Evolutionary conservation across 2,113 vertebrate species (phyloP), one percentile per base, ranked within the genome.

Genomic region (Erpornis zantholeuca): DNA sequence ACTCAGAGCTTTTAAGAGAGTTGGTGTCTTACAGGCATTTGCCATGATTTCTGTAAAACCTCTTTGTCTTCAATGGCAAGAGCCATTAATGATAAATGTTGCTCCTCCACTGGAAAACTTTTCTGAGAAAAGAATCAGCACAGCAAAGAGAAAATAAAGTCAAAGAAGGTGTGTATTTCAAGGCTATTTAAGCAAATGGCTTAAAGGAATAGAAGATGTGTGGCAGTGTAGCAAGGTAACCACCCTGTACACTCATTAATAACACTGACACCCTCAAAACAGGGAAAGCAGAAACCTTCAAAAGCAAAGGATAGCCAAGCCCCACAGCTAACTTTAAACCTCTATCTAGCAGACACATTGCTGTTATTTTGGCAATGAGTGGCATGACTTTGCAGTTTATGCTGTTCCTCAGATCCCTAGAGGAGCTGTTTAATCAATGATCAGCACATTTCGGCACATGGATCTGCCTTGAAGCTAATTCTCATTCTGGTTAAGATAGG

Each of bases 391-490:
- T 69, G 40, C 20, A 81, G 19, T 76, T 83, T 70, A 29, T 33
- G 59, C 29, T 71, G 45, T 36, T 81, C 78, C 53, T 88, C 57
- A 31, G 28, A 84, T 76, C 29, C 72, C 52, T 53, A 50, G 90
- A 90, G 60, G 82, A 82, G 77, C 59, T 13, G 29, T 53, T 36
- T 88, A 88, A 95, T 75, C 90, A 88, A 56, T 92, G 90, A 92
- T 61, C 52, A 95, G 44, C 86, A 80, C 31, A 33, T 93, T 35
- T 80, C 78, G 53, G 63, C 54, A 61, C 8, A 9, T 59, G 54
- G 57, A 61, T 89, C 86, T 97, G 75, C 92, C 91, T 91, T 78
- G 61, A 88, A 95, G 92, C 11, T 8, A 96, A 17, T 69, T 93
- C 52, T 42, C 4, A 0, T 50, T 45, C 42, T 89, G n/a, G 44